Percentiles rank a stretch among this genome's conserved stretches.
Conservation (phyloP, 2,888 invertebrate genomes). For the Mythimna vitellina region DNA sequence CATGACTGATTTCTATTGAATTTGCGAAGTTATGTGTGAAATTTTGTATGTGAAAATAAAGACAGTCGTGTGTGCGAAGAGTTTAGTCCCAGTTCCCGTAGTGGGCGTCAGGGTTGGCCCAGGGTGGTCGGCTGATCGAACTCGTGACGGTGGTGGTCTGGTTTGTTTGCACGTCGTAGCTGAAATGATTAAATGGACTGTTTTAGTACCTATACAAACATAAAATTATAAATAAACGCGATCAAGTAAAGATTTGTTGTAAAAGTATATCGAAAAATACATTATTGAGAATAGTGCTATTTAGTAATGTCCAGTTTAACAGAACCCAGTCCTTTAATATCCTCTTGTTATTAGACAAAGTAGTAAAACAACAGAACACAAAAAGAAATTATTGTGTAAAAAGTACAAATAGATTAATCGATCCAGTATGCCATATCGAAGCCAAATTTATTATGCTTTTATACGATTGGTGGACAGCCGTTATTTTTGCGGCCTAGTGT, state of each 20-base stretch:
- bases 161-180: conserved; percentile 83
- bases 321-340: too few relatives aligned
- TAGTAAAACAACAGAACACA: too few relatives aligned
- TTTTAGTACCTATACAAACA: conserved; percentile 4
- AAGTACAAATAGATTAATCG: neutral
- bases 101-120: conserved; percentile 83
- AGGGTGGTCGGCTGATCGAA: conserved; percentile 83
- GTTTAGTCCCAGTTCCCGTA: conserved; percentile 82
- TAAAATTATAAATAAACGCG: neutral
- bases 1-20: conserved; percentile 9
- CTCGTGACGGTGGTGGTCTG: conserved; percentile 47
- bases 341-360: too few relatives aligned
- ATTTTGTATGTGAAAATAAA: neutral
- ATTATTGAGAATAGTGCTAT: too few relatives aligned
- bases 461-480: too few relatives aligned
- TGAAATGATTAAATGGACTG: conserved; percentile 66
- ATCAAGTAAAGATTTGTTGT: neutral
- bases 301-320: too few relatives aligned
- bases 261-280: too few relatives aligned
- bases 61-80: conserved; percentile 11
- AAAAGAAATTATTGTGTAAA: neutral
- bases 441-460: too few relatives aligned
- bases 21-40: conserved; percentile 23
- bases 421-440: neutral
- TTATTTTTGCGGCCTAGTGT: too few relatives aligned